Evolutionary conservation across 2,113 vertebrate species (phyloP), one percentile per base, ranked within the genome.

Genomic region (Scartelaos histophorus): DNA sequence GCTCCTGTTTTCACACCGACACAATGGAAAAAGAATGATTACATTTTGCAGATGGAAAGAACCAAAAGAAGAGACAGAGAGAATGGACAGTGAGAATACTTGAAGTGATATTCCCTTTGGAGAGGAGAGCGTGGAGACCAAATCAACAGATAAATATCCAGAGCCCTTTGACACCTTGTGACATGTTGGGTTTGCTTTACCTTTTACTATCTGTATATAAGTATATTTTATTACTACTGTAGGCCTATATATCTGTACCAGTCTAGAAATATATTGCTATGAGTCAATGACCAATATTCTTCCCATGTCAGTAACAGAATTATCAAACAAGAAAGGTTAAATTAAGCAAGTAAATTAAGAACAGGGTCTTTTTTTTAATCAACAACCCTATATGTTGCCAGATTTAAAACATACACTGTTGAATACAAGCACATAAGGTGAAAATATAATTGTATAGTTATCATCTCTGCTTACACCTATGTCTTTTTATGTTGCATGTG

Each of bases 1-100:
- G 72, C 71, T 7, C 34, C 51, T n/a, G 16, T 73, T 75, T 75
- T 47, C 57, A 78, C 24, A 57, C 58, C 80, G 76, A 70, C 70
- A 80, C 70, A 65, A 35, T 56, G 67, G 11, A 45, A 54, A 53
- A 72, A 70, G 43, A 9, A 35, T 64, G 19, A 78, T 78, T 76
- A 35, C 1, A 74, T 80, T 81, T 74, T 47, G 74, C 53, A 69
- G 71, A 66, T 54, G 22, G 58, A 75, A 74, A 61, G 51, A 61
- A 70, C 57, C 22, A 73, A 66, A 75, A 34, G 35, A 53, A 35
- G 4, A 66, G 46, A 47, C 49, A 15, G 34, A 29, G n/a, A 4
- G 3, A 57, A 2, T 2, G 57, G 66, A 66, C 46, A 70, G 21
- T 43, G 13, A 5, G 17, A 24, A 54, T 13, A 43, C 9, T 25